Percentiles rank a stretch among this genome's conserved stretches.
phyloP scores from a whole-genome alignment of 2,888 invertebrate genomes.

The Megastigmus dorsalis region DNA sequence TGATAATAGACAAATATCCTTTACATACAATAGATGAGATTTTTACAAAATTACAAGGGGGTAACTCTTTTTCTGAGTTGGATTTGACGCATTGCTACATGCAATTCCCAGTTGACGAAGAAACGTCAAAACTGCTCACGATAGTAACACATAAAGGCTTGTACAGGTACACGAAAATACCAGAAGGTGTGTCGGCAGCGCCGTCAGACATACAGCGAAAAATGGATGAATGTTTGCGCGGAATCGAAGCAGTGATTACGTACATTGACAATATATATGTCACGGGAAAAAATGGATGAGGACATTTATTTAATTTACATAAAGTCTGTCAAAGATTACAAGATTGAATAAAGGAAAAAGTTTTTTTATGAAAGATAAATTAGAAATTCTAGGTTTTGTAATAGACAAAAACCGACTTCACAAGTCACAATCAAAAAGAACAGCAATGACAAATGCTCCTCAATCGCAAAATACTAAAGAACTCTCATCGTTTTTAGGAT shows the following conservation, averaged over 20 bases:
- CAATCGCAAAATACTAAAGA: too few species aligned
- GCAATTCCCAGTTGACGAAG: constrained; percentile 51
- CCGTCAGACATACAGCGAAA: constrained; percentile 61
- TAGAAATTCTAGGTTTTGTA: too few species aligned
- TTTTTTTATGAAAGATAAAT: constrained; percentile 52
- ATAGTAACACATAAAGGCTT: constrained; percentile 38
- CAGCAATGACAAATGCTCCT: too few species aligned
- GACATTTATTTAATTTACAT: too few species aligned
- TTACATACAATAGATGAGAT: constrained; percentile 51
- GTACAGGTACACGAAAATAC: constrained; percentile 19
- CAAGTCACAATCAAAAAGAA: too few species aligned
- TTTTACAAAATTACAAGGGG: constrained; percentile 45
- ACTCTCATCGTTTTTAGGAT: constrained; percentile 36
- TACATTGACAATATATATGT: constrained; percentile 60
- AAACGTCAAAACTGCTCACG: constrained; percentile 34
- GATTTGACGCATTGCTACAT: constrained; percentile 51
- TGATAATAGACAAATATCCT: constrained; percentile 41
- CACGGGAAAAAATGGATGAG: constrained; percentile 53
- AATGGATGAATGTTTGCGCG: constrained; percentile 60
- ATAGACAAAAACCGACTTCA: too few species aligned
- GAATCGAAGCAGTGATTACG: constrained; percentile 52
- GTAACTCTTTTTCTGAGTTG: constrained; percentile 36
- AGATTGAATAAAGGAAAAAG: constrained; percentile 54
- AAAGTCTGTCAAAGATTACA: constrained; percentile 51
- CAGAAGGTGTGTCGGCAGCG: constrained; percentile 15